Evolutionary conservation across 2,113 vertebrate species (phyloP), one percentile per base, ranked within the genome.

Genomic region (Coptodon bakossiorum): DNA sequence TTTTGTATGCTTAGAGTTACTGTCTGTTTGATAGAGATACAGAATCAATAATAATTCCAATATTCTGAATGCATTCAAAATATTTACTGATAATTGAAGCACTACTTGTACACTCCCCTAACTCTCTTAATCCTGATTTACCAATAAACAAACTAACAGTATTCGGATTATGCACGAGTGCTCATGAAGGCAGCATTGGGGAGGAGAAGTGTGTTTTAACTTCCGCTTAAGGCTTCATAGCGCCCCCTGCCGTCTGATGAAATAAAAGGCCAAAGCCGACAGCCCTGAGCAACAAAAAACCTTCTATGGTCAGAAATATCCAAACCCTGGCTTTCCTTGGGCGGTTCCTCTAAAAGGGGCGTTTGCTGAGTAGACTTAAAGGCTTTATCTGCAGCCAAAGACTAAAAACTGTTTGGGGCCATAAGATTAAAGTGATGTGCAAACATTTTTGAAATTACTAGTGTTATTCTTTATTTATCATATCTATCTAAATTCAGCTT

Each of bases 191-290:
- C 76, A 90, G 6, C 86, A 81, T 50, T 50, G 4, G 29, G 52
- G 19, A 68, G 22, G 54, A n/a, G 38, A 17, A 3, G 4, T 8
- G 9, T 43, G 16, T 43, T 61, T 80, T 29, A 4, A 6, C 57
- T 36, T 59, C 9, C 1, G 3, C 12, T 52, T 9, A 2, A 40
- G 22, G 3, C 22, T 71, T 66, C 48, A 7, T 80, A 50, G 4
- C 79, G 91, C 87, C 90, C 89, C 34, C 92, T 93, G 79, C 31
- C 73, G 93, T 43, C n/a, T 17, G 9, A 8, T 12, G 16, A 16
- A 22, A 56, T 13, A 52, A 52, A 50, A 52, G 4, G 43, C 45
- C 27, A 78, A 50, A 31, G 43, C 43, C 50, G 9, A 31, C 27
- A 31, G 6, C 24, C 43, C 9, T 50, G 40, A 19, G 24, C 43